Conservation (phyloP, 2,888 invertebrate genomes). For the Hirtodrosophila histrioides region DNA sequence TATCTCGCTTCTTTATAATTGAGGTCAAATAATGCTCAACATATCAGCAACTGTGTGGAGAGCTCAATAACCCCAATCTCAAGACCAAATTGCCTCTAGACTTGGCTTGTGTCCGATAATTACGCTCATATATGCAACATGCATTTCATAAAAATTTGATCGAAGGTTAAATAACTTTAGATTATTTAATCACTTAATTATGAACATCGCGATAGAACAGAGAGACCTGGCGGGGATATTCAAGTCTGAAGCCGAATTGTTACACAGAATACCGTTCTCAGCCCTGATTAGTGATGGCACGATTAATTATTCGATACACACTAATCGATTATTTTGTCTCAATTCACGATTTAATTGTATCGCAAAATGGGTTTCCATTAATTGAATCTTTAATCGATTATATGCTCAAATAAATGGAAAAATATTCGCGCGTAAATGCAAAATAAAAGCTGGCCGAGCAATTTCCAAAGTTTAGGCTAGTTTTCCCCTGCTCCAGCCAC, state of each 20-base stretch:
- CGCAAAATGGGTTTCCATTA: no score
- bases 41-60: constrained; percentile 34
- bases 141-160: constrained; percentile 23
- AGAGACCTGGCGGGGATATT: background rate
- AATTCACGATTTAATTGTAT: no score
- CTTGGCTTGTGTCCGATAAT: constrained; percentile 27
- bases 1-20: constrained; percentile 26
- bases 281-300: no score
- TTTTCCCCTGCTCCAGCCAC: no score
- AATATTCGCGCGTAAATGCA: no score
- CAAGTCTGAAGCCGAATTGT: constrained; percentile 3
- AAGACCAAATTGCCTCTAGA: constrained; percentile 25
- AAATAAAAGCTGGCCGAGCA: no score
- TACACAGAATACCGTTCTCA: constrained; percentile 1
- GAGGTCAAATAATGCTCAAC: constrained; percentile 38
- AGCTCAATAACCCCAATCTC: constrained; percentile 49
- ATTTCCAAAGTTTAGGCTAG: no score
- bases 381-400: no score
- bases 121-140: constrained; percentile 15
- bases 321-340: no score
- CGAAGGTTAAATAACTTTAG: constrained; percentile 48
- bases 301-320: no score
- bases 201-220: constrained; percentile 14
- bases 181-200: constrained; percentile 46
- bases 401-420: no score